Evolutionary conservation across 1,140 invertebrate genomes (phyloP).

Genomic region (Thaumetopoea pityocampa): DNA sequence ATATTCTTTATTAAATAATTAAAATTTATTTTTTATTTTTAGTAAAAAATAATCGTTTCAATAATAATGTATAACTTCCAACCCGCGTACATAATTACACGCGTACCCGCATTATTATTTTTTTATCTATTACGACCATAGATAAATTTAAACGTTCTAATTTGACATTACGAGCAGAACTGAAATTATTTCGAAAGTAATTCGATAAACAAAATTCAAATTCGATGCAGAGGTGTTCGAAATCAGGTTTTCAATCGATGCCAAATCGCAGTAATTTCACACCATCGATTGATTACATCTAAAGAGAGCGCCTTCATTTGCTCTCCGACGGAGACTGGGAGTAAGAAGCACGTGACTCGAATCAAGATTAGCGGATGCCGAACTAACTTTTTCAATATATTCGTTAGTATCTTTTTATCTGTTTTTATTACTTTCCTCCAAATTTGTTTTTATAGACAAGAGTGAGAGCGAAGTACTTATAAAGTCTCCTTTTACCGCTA

Average conservation of each 20-base stretch:
- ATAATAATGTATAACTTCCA: no score
- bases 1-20: no score
- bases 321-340: slow-evolving; percentile 12
- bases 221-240: slow-evolving; percentile 4
- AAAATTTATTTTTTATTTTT: no score
- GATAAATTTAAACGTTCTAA: no score
- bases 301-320: slow-evolving; percentile 14
- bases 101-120: no score
- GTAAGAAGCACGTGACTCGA: slow-evolving; percentile 16
- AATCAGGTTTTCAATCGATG: slow-evolving; percentile 6
- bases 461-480: slow-evolving; percentile 25
- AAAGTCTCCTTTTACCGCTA: slow-evolving; percentile 32
- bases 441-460: slow-evolving; percentile 36
- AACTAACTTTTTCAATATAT: slow-evolving; percentile 31
- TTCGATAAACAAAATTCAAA: slow-evolving; percentile 9
- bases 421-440: slow-evolving; percentile 27
- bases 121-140: no score
- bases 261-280: slow-evolving; percentile 5
- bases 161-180: no score
- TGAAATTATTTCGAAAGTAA: no score
- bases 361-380: slow-evolving; percentile 4
- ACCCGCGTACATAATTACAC: no score
- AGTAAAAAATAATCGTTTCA: no score
- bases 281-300: slow-evolving; percentile 12
- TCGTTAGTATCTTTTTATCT: slow-evolving; percentile 21